A percentile compares a stretch with the other conserved stretches of the same genome.
Evolutionary conservation across 2,888 invertebrate species (phyloP).

Genomic region (Myopa testacea): DNA sequence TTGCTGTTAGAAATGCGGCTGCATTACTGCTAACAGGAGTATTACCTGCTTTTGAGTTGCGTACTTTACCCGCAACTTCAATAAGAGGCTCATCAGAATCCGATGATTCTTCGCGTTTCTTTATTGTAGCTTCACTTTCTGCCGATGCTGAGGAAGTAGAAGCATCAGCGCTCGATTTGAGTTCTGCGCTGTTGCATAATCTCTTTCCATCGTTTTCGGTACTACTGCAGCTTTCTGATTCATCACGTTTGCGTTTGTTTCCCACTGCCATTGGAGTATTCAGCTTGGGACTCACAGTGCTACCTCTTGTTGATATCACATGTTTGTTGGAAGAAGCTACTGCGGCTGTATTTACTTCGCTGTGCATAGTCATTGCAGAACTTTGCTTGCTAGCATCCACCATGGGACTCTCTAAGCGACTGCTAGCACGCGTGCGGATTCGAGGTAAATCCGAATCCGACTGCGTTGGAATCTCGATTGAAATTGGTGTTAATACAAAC

Average conservation of each 20-base stretch:
- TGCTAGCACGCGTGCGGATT: slow-evolving; percentile 76
- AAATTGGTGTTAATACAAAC: slow-evolving; percentile 74
- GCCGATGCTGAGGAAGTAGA: slow-evolving; percentile 31
- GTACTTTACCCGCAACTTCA: slow-evolving; percentile 76
- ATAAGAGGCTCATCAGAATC: slow-evolving; percentile 86
- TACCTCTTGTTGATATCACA: slow-evolving; percentile 51
- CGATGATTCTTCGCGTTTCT: slow-evolving; percentile 71
- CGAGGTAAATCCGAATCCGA: slow-evolving; percentile 69
- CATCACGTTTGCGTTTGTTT: slow-evolving; percentile 80
- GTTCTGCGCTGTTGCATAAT: slow-evolving; percentile 57
- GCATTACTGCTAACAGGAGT: not conserved
- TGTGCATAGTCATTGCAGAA: slow-evolving; percentile 57
- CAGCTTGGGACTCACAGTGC: slow-evolving; percentile 56
- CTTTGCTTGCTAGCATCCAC: slow-evolving; percentile 69
- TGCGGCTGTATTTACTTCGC: slow-evolving; percentile 25
- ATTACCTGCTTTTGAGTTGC: slow-evolving; percentile 64
- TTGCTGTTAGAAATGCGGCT: slow-evolving; percentile 41
- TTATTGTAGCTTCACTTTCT: slow-evolving; percentile 13
- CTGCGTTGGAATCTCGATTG: slow-evolving; percentile 83
- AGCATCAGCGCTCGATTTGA: not conserved
- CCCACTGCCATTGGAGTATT: slow-evolving; percentile 40
- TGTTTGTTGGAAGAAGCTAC: slow-evolving; percentile 43
- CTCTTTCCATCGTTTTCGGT: slow-evolving; percentile 48
- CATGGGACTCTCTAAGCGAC: slow-evolving; percentile 77
- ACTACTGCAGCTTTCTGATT: slow-evolving; percentile 75